Conservation (phyloP, 2,797 vertebrate species). For the Rhabdophis nuchalis region DNA sequence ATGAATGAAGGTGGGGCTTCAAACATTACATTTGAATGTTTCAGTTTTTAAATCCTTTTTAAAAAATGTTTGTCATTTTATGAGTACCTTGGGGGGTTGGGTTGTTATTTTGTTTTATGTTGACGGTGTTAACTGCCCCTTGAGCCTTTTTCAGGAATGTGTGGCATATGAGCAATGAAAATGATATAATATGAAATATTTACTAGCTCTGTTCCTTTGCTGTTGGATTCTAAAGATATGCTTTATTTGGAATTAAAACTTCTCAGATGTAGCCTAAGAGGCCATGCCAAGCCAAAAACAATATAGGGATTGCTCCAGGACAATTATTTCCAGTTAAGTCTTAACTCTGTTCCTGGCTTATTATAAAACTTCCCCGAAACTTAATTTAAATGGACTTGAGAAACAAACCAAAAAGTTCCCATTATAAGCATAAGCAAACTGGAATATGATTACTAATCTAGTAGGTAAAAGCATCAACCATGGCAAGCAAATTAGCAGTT, state of each 20-base stretch:
- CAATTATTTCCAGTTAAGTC: not conserved
- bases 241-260: not conserved
- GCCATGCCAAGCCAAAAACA: not conserved
- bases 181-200: not conserved
- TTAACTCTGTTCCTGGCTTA: not conserved
- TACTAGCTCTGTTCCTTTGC: conserved; percentile 10
- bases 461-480: not conserved
- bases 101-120: not conserved
- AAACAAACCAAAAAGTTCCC: not conserved
- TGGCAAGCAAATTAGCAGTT: not conserved
- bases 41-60: not conserved
- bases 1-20: not conserved
- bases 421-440: not conserved
- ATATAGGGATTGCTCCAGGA: not conserved
- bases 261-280: not conserved
- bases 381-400: not conserved
- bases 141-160: not conserved
- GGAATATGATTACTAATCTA: not conserved
- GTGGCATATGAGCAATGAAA: not conserved
- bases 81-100: not conserved
- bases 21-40: not conserved
- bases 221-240: not conserved
- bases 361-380: not conserved
- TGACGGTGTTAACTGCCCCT: not conserved
- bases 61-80: not conserved